Evolutionary conservation across 2,888 invertebrate species (phyloP).

Genomic region (Apodemia mormo): DNA sequence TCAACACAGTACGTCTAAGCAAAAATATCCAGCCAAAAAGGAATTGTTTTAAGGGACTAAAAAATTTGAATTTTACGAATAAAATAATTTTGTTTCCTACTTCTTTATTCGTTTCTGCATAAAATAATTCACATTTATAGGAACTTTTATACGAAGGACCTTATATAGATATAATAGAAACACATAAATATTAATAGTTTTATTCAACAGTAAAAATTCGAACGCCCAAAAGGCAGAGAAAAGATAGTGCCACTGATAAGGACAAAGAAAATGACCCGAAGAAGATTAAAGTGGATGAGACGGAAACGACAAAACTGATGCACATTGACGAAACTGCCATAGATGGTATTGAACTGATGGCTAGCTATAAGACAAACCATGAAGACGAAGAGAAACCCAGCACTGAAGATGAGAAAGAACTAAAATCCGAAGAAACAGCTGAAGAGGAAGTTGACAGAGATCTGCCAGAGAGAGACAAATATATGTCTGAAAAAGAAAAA

Average conservation of each 20-base stretch:
- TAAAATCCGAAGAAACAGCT: constrained; percentile 55
- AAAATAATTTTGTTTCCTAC: too few relatives aligned
- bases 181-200: neutral
- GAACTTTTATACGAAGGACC: too few relatives aligned
- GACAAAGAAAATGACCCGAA: constrained; percentile 65
- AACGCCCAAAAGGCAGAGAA: constrained; percentile 76
- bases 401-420: constrained; percentile 69
- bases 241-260: constrained; percentile 82
- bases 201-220: constrained; percentile 60
- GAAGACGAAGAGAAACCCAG: constrained; percentile 69
- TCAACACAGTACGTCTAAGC: too few relatives aligned
- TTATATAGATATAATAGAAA: too few relatives aligned
- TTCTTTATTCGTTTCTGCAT: too few relatives aligned
- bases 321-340: constrained; percentile 76
- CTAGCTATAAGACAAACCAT: constrained; percentile 59
- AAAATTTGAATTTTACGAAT: too few relatives aligned
- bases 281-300: constrained; percentile 65
- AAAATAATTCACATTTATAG: too few relatives aligned
- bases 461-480: constrained; percentile 44
- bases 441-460: constrained; percentile 58
- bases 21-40: too few relatives aligned
- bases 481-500: constrained; percentile 65
- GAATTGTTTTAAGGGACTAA: too few relatives aligned
- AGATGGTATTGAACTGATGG: constrained; percentile 77
- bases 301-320: constrained; percentile 53